Evolutionary conservation across 2,113 vertebrate genomes (phyloP).

Genomic region (Phrynosoma blainvillii): DNA sequence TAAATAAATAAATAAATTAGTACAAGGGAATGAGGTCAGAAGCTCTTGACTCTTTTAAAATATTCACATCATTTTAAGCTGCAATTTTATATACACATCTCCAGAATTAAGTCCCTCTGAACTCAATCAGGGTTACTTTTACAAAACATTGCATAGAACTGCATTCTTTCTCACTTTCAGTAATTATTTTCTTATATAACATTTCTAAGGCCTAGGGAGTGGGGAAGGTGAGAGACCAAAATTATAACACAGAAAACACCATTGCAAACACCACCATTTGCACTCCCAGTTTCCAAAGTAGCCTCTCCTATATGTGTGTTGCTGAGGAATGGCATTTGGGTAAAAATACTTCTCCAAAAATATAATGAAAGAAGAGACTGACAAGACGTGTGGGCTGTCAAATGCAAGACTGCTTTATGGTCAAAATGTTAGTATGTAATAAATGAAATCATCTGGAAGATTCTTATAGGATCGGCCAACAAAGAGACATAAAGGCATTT

Average conservation of each 20-base stretch:
- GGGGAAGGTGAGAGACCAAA: not conserved
- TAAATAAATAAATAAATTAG: too few relatives aligned
- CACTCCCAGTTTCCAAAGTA: not conserved
- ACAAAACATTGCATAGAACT: not conserved
- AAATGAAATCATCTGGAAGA: not conserved
- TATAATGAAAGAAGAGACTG: conserved; percentile 62
- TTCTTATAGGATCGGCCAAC: not conserved
- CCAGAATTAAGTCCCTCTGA: not conserved
- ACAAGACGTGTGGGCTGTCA: conserved; percentile 56
- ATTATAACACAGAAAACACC: not conserved
- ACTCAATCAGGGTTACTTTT: not conserved
- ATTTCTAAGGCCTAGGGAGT: not conserved
- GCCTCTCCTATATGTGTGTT: conserved; percentile 22
- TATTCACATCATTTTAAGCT: not conserved
- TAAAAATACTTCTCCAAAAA: conserved; percentile 42
- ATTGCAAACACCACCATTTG: not conserved
- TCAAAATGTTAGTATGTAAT: not conserved
- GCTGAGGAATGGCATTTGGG: conserved; percentile 25
- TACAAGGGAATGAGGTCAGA: too few relatives aligned
- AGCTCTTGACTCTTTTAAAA: not conserved
- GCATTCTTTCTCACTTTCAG: not conserved
- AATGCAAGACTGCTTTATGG: conserved; percentile 31
- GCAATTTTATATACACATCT: not conserved
- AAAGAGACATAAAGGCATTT: too few relatives aligned
- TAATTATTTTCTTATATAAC: conserved; percentile 12